These are phyloP conservation scores for Manacus vitellinus DNA, from an alignment of 2,113 vertebrate species.

Conservation along the genomic window DNA sequence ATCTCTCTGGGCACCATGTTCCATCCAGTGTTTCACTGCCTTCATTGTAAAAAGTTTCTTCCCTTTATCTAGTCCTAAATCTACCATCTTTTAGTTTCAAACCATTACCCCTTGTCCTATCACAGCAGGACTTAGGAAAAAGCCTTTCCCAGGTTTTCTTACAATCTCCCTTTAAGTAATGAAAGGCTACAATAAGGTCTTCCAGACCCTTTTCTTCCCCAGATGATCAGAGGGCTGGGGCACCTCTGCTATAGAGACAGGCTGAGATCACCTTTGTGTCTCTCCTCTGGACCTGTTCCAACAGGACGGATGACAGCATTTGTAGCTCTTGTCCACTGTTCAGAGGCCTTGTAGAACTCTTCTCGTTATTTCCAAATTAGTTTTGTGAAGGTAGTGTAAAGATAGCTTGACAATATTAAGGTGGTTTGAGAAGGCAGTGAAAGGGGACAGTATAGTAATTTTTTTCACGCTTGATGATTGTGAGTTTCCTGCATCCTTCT, in stretches of 20 bases:
- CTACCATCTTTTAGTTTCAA: background rate
- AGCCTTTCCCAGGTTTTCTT: background rate
- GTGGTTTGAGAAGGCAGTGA: background rate
- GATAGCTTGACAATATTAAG: background rate
- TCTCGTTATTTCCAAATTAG: background rate
- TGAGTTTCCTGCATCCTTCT: background rate
- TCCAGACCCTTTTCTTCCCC: background rate
- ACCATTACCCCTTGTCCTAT: background rate
- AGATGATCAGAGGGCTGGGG: background rate
- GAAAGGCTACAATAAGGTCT: background rate
- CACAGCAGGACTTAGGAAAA: background rate
- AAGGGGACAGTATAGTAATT: background rate
- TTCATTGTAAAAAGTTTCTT: background rate
- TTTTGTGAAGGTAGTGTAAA: background rate
- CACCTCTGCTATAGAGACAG: background rate
- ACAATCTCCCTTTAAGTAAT: background rate
- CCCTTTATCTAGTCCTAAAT: background rate
- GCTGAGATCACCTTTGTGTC: background rate
- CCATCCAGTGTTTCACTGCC: background rate
- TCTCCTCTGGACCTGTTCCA: fast-evolving
- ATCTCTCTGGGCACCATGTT: background rate
- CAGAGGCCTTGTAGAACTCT: background rate
- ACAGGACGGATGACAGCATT: background rate
- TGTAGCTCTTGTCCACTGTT: background rate
- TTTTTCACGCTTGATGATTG: background rate